These are phyloP conservation scores for Zaprionus davidi DNA, from an alignment of 1,140 invertebrate species.

Conservation along the genomic window DNA sequence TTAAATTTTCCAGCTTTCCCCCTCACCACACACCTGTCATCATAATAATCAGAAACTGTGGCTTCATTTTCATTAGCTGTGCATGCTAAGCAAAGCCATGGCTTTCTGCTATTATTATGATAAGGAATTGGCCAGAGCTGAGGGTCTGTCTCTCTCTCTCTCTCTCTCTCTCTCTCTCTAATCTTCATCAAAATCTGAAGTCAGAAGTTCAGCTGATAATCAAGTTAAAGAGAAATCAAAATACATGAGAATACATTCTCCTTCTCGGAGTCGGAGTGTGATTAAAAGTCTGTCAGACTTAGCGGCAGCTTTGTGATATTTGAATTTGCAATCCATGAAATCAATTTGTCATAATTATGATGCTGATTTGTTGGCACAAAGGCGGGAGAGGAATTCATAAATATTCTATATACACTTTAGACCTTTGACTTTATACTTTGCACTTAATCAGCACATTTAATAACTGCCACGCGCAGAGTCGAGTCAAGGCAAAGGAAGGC, in stretches of 20 bases:
- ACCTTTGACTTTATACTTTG: constrained; percentile 59
- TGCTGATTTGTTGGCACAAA: constrained; percentile 6
- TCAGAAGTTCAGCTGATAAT: not conserved
- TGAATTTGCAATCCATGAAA: constrained; percentile 29
- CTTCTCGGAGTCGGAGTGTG: too few relatives aligned
- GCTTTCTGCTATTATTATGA: not conserved
- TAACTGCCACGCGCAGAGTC: constrained; percentile 70
- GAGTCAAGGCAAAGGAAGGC: constrained; percentile 8
- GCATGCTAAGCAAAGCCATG: not conserved
- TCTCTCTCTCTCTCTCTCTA: not conserved
- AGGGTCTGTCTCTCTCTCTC: too few relatives aligned
- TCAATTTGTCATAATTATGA: constrained; percentile 69
- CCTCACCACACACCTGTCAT: not conserved
- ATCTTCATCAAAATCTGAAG: not conserved
- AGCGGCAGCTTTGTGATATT: constrained; percentile 5
- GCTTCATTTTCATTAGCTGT: not conserved
- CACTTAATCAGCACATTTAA: constrained; percentile 80
- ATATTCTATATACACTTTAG: constrained; percentile 60
- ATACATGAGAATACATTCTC: not conserved
- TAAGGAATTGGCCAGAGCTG: not conserved
- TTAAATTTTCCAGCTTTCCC: not conserved
- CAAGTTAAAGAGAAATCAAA: not conserved
- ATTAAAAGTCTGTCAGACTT: constrained; percentile 18
- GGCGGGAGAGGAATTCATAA: constrained; percentile 54
- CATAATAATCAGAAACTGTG: not conserved